These are phyloP conservation scores for Lissocephala sabroskyi DNA, from an alignment of 2,888 invertebrate species.

Conservation along the genomic window DNA sequence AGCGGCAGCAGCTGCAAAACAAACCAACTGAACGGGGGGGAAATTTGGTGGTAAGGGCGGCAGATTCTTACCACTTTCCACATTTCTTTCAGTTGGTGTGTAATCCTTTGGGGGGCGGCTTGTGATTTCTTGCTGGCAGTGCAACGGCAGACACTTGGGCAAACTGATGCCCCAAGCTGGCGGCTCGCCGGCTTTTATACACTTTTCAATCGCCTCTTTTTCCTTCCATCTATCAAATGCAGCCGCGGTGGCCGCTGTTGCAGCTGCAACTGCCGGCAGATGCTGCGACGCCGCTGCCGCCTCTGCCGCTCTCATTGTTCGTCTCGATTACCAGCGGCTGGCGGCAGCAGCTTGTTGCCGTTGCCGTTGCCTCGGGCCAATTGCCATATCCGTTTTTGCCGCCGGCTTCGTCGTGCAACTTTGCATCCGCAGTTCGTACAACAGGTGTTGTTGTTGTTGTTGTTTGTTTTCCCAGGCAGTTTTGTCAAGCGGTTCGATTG, in stretches of 20 bases:
- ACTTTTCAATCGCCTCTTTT: conserved; percentile 33
- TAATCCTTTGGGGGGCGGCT: conserved; percentile 24
- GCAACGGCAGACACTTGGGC: conserved; percentile 7
- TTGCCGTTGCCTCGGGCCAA: conserved; percentile 31
- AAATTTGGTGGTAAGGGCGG: too few relatives aligned
- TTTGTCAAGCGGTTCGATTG: neutral
- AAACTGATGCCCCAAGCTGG: conserved; percentile 64
- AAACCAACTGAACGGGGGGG: too few relatives aligned
- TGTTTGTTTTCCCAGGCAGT: conserved; percentile 2
- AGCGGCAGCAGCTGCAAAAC: conserved; percentile 39
- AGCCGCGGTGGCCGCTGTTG: conserved; percentile 15
- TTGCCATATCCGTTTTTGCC: conserved; percentile 25
- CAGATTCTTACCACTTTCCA: conserved; percentile 48
- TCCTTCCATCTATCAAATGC: conserved; percentile 26
- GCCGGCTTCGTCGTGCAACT: conserved; percentile 12
- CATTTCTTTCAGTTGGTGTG: conserved; percentile 38
- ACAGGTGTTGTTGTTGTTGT: conserved; percentile 28
- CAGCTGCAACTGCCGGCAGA: conserved; percentile 14
- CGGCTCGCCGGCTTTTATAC: conserved; percentile 64
- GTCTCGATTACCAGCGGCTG: conserved; percentile 33
- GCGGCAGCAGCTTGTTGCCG: conserved; percentile 26
- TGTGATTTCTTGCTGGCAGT: too few relatives aligned
- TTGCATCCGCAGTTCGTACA: conserved; percentile 47
- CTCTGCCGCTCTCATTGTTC: conserved; percentile 55
- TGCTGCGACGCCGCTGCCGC: conserved; percentile 12